A percentile compares a stretch with the other conserved stretches of the same genome.
Conservation (phyloP, 92 coral and sea anemone genomes). For the Porites cylindrica region DNA sequence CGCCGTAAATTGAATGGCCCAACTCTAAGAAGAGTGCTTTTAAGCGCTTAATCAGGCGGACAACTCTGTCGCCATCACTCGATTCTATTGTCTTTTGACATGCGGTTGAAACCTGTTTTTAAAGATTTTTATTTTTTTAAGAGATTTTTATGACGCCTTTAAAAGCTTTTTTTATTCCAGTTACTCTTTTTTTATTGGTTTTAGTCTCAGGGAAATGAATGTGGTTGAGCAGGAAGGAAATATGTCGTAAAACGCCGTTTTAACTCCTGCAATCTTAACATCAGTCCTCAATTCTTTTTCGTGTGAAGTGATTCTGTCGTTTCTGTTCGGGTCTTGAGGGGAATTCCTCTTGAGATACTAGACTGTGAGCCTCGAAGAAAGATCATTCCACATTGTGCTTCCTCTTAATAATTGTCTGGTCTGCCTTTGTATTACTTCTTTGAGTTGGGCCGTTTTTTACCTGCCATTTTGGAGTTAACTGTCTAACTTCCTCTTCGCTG, state of each 20-base stretch:
- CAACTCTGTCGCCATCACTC: slow-evolving; percentile 12
- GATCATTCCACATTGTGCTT: background rate
- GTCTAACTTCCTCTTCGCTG: slow-evolving; percentile 46
- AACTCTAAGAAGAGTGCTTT: slow-evolving; percentile 79
- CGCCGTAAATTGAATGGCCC: slow-evolving; percentile 30
- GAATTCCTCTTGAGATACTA: too few relatives aligned
- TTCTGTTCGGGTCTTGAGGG: too few relatives aligned
- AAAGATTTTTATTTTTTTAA: background rate
- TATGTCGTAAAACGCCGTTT: too few relatives aligned
- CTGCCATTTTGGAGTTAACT: background rate
- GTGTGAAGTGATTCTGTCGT: background rate
- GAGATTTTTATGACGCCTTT: too few relatives aligned
- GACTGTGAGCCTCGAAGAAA: too few relatives aligned
- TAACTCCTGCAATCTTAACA: background rate
- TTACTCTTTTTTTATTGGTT: background rate
- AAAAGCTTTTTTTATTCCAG: background rate
- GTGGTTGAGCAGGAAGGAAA: too few relatives aligned
- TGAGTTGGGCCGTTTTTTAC: slow-evolving; percentile 49
- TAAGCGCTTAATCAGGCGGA: slow-evolving; percentile 46
- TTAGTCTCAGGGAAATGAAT: too few relatives aligned
- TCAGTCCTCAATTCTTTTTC: background rate
- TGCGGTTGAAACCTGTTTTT: slow-evolving; percentile 23
- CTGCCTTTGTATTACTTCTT: slow-evolving; percentile 29
- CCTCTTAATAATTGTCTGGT: slow-evolving; percentile 21
- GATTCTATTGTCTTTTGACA: slow-evolving; percentile 11